Percentiles rank a stretch among this genome's conserved stretches.
Conservation (phyloP, 2,888 invertebrate genomes). For the Eilema sororculum region DNA sequence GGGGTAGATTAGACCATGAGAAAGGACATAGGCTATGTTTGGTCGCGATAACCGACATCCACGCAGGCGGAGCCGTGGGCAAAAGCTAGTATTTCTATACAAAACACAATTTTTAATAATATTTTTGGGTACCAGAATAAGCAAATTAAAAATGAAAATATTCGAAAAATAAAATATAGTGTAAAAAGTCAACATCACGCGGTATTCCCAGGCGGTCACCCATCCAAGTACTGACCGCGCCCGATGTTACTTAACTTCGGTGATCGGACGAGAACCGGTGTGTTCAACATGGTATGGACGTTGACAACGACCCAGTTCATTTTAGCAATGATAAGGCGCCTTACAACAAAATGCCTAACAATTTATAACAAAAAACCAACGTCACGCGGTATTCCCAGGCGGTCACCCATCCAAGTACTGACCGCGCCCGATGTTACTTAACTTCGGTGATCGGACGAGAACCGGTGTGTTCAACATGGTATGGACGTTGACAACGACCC, state of each 20-base stretch:
- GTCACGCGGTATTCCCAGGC: slow-evolving; percentile 74
- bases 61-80: too few relatives aligned
- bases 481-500: slow-evolving; percentile 63
- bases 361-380: slow-evolving; percentile 14
- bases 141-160: too few relatives aligned
- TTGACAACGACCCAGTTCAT: slow-evolving; percentile 38
- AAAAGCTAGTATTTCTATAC: too few relatives aligned
- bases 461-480: slow-evolving; percentile 76
- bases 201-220: slow-evolving; percentile 81
- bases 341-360: slow-evolving; percentile 24
- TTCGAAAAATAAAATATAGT: too few relatives aligned
- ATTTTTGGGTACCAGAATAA: too few relatives aligned
- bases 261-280: slow-evolving; percentile 85
- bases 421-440: slow-evolving; percentile 83
- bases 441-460: slow-evolving; percentile 85
- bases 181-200: slow-evolving; percentile 66
- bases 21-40: too few relatives aligned
- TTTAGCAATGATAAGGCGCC: too few relatives aligned
- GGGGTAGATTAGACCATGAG: too few relatives aligned
- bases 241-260: slow-evolving; percentile 84
- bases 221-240: slow-evolving; percentile 84
- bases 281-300: slow-evolving; percentile 73
- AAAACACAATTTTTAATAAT: too few relatives aligned
- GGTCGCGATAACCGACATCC: too few relatives aligned
- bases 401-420: slow-evolving; percentile 85